Percentiles rank a stretch among this genome's conserved stretches.
phyloP scores from a whole-genome alignment of 2,113 vertebrate species.

The Ailuropoda melanoleuca region DNA sequence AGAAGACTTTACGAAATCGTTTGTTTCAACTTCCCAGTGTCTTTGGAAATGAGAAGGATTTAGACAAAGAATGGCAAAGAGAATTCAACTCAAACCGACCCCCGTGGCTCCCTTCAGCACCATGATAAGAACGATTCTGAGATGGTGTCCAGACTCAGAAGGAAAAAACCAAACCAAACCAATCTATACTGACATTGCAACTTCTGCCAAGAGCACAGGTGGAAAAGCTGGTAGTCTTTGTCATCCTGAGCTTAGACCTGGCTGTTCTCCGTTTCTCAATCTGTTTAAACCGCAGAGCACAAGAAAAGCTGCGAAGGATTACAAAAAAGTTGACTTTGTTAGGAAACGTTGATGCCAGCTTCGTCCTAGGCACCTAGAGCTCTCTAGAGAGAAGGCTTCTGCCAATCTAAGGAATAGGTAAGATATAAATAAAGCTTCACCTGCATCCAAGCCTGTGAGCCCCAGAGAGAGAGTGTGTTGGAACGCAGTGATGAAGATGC shows the following conservation, averaged over 20 bases:
- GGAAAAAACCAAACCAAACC: not conserved
- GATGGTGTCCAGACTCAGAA: not conserved
- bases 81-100: not conserved
- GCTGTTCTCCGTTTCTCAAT: not conserved
- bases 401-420: conserved; percentile 45
- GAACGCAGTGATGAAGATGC: not conserved
- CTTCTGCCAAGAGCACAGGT: not conserved
- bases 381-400: conserved; percentile 35
- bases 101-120: not conserved
- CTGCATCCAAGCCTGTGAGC: not conserved
- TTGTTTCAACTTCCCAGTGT: not conserved
- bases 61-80: not conserved
- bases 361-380: not conserved
- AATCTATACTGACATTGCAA: not conserved
- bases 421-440: conserved; percentile 53
- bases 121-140: not conserved
- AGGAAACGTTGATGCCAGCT: conserved; percentile 21
- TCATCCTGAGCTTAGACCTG: not conserved
- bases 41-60: not conserved
- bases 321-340: not conserved
- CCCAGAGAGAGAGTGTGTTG: not conserved
- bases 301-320: not conserved
- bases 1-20: not conserved
- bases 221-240: not conserved
- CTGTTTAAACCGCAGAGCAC: not conserved